Evolutionary conservation across 2,797 vertebrate species (phyloP).

Genomic region (Novumbra hubbsi): DNA sequence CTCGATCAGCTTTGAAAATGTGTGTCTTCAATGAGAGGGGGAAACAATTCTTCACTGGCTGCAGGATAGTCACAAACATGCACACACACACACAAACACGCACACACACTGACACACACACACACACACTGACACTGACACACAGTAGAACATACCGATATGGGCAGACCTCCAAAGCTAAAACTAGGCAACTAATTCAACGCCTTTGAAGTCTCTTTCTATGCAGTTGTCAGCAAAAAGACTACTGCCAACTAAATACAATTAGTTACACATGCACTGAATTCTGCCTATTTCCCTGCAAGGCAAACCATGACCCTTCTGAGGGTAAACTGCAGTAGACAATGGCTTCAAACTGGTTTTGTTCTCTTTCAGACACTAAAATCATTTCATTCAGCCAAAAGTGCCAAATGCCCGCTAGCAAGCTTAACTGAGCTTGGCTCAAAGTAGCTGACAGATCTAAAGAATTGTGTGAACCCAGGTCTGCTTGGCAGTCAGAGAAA

Average conservation of each 20-base stretch:
- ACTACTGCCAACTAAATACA: constrained; percentile 26
- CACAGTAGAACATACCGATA: constrained; percentile 21
- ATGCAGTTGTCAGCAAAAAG: constrained; percentile 32
- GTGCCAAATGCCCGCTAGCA: too few relatives aligned
- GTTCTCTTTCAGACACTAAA: too few relatives aligned
- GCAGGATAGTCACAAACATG: background rate
- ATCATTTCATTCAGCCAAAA: too few relatives aligned
- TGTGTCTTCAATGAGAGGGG: too few relatives aligned
- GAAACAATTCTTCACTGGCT: too few relatives aligned
- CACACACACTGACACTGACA: constrained; percentile 1
- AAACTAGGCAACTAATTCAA: constrained; percentile 30
- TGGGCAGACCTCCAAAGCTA: constrained; percentile 8
- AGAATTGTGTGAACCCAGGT: too few relatives aligned
- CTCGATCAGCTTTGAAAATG: too few relatives aligned
- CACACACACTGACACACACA: background rate
- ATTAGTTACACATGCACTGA: constrained; percentile 44
- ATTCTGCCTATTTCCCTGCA: constrained; percentile 27
- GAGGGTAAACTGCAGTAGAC: constrained; percentile 14
- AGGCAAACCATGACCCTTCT: background rate
- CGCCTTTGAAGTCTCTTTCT: constrained; percentile 32
- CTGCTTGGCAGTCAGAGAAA: too few relatives aligned
- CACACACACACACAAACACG: background rate
- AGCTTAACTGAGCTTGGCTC: too few relatives aligned
- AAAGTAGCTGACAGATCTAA: too few relatives aligned
- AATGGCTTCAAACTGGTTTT: too few relatives aligned